Evolutionary conservation across 2,888 invertebrate species (phyloP).

Genomic region (Seira sanloemensis): DNA sequence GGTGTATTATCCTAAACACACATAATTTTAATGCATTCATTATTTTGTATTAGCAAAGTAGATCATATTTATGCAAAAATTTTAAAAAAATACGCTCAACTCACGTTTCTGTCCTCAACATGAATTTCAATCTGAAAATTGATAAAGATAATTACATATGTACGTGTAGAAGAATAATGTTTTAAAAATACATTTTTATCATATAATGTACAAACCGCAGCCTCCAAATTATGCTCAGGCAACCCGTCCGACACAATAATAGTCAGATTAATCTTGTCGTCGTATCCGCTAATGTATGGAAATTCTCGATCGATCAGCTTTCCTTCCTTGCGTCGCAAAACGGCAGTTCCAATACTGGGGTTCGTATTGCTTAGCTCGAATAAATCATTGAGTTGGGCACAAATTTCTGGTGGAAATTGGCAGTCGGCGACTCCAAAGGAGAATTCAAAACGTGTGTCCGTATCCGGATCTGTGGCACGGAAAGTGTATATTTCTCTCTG

Average conservation of each 20-base stretch:
- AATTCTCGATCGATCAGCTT: slow-evolving; percentile 43
- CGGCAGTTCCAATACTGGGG: slow-evolving; percentile 22
- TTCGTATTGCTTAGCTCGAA: slow-evolving; percentile 30
- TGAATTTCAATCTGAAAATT: slow-evolving; percentile 29
- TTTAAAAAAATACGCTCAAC: background rate
- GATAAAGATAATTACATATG: no score
- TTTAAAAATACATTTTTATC: no score
- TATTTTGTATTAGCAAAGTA: background rate
- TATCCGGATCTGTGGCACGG: slow-evolving; percentile 80
- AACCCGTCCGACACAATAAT: slow-evolving; percentile 38
- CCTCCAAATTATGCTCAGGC: no score
- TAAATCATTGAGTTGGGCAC: slow-evolving; percentile 28
- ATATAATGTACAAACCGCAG: no score
- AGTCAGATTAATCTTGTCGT: slow-evolving; percentile 17
- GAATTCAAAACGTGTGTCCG: slow-evolving; percentile 79
- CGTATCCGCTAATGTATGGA: background rate
- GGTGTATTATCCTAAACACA: slow-evolving; percentile 39
- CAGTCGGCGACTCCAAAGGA: slow-evolving; percentile 77
- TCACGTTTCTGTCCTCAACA: slow-evolving; percentile 43
- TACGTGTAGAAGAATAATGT: no score
- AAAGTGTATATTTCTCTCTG: slow-evolving; percentile 75
- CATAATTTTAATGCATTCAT: background rate
- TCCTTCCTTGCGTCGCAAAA: slow-evolving; percentile 22
- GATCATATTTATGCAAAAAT: background rate
- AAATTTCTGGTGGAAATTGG: slow-evolving; percentile 78